Base-by-base conservation (phyloP, 2,888 invertebrate genomes). In the Anagyrus pseudococci region DNA sequence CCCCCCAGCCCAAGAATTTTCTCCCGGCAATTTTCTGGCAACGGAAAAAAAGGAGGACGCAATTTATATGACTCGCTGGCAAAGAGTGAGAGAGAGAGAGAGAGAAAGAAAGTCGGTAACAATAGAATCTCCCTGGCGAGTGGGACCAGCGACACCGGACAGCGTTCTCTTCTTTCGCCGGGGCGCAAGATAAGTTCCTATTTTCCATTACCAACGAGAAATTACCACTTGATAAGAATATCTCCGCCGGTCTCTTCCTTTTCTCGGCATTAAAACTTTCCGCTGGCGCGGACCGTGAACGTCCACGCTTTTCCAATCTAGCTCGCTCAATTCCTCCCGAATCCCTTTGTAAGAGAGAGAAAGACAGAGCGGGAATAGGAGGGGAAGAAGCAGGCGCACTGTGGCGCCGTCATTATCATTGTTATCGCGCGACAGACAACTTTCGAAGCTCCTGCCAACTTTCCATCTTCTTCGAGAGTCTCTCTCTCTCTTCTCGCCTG, bases 371-470 rank as follows among this genome's bases (percentile, higher is more conserved):
- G n/a, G n/a, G n/a, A n/a, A n/a, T n/a, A n/a, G n/a, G n/a, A n/a
- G n/a, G n/a, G n/a, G n/a, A n/a, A n/a, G n/a, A n/a, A n/a, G n/a
- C n/a, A n/a, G n/a, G n/a, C n/a, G n/a, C 49, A 13, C 43, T 43
- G 48, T 49, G 47, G 15, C 43, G n/a, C 37, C 33, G 56, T 50
- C 40, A 17, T 62, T 62, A 47, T 57, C 57, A 62, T 69, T 69
- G 63, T 71, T 68, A 67, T 70, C 67, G 57, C 46, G 29, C 17
- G 43, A 23, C n/a, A n/a, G n/a, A n/a, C n/a, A n/a, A n/a, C n/a
- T n/a, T n/a, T n/a, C n/a, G n/a, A n/a, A n/a, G n/a, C n/a, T n/a
- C n/a, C n/a, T n/a, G n/a, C n/a, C n/a, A n/a, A n/a, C n/a, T n/a
- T n/a, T n/a, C n/a, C n/a, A n/a, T n/a, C n/a, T n/a, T n/a, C n/a